Base-by-base conservation (phyloP, 1,140 invertebrate genomes). In the Zaprionus inermis region DNA sequence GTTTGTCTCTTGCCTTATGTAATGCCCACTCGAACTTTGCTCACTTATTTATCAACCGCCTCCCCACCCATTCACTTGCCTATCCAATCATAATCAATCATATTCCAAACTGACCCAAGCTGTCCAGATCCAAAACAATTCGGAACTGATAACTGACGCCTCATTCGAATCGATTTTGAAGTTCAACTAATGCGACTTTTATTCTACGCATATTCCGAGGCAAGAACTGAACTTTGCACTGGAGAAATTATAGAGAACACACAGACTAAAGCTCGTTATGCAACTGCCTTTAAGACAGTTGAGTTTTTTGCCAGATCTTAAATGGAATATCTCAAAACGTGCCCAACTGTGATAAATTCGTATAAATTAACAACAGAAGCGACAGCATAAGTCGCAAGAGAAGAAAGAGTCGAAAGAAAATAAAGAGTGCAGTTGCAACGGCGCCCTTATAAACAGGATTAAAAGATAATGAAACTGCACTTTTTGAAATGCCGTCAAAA, bases 401-500 rank as follows among this genome's bases (percentile, higher is more conserved):
- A 20, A 22, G 44, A 44, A 11, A 41, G 16, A 32, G 6, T 5
- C 20, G 46, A 63, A 1, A 6, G 22, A 30, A 38, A 28, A 28
- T 11, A 16, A 22, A n/a, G 24, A 20, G 34, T 14, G 65, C 57
- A 30, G 18, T 30, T 14, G 30, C 68, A 28, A 38, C n/a, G 28
- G 32, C 54, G 54, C 69, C 54, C 34, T 58, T 67, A 54, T 54
- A 81, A 86, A 79, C 83, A 77, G 83, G 83, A 86, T 86, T 88
- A 82, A 79, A 38, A 56, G 79, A 79, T 86, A 86, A 88, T 75
- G 73, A 80, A 82, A 78, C 75, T 75, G 81, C 78, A 78, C 75
- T 80, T 76, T 76, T 76, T 58, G 66, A 76, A 79, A 69, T 49
- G 72, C 77, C 69, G 74, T 88, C 84, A 89, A 89, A 84, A 88